Base-by-base conservation (phyloP, 1,140 invertebrate species). In the Camponotus pennsylvanicus region DNA sequence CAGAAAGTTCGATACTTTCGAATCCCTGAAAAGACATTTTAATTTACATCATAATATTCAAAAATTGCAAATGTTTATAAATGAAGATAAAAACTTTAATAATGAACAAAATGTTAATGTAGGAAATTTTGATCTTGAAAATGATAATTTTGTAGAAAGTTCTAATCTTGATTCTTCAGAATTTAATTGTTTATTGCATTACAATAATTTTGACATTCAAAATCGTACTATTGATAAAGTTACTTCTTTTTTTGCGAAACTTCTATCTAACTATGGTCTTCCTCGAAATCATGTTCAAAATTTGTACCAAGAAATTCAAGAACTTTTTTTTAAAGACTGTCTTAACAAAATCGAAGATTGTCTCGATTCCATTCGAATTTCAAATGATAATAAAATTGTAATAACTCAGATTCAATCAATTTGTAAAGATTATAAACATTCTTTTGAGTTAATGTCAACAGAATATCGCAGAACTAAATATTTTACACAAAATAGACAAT, bases 391-490 rank as follows among this genome's bases (percentile, higher is more conserved):
- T 21, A 21, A 7, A 21, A n/a, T 21, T 21, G 4, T 21, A 21
- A 21, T 21, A 21, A 21, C 21, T 21, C 21, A 67, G 0, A 67
- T 67, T 67, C 66, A 67, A 42, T 40, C 18, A 69, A 21, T 42
- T 42, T 69, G n/a, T 69, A 21, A 21, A 45, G 1, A 45, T 69
- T 69, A 69, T 42, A 69, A 69, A 42, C 0, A 69, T 13, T 69
- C 37, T 69, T 69, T 69, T 42, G 5, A 21, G n/a, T 21, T 13
- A 6, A 69, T 69, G 40, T 69, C 66, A 45, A 69, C 66, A 11
- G 66, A 69, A 18, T 40, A 42, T 67, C 37, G 64, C 4, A 69
- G 66, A 69, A 69, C 42, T 3, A 69, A 69, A 21, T 69, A 69
- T 42, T 69, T 69, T 45, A 69, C n/a, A 21, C 15, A 69, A 15